Percentiles rank a stretch among this genome's conserved stretches.
Evolutionary conservation across 2,888 invertebrate genomes (phyloP).

Genomic region (Lasioglossum oenotherae): DNA sequence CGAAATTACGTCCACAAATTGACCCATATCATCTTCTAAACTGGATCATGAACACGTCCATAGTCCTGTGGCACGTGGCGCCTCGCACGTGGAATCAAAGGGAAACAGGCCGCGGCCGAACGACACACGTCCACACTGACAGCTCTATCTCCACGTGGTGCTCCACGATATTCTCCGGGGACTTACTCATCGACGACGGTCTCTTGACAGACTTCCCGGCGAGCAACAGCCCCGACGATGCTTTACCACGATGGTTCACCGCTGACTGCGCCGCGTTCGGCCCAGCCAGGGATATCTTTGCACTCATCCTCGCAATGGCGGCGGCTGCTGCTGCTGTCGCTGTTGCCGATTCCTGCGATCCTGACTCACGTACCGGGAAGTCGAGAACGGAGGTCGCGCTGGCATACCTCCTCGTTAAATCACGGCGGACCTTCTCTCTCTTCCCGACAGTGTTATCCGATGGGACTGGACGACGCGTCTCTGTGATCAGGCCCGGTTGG

Average conservation of each 20-base stretch:
- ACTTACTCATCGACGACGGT: conserved; percentile 68
- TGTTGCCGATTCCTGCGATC: conserved; percentile 64
- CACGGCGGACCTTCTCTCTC: conserved; percentile 36
- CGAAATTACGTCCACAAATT: not conserved
- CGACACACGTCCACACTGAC: conserved; percentile 10
- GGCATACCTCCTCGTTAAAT: conserved; percentile 56
- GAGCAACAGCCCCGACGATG: conserved; percentile 62
- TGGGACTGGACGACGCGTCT: not conserved
- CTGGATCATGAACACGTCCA: not conserved
- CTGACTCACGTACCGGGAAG: conserved; percentile 79
- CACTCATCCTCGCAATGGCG: conserved; percentile 74
- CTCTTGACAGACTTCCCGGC: conserved; percentile 66
- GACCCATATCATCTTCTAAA: not conserved
- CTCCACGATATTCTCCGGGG: not conserved
- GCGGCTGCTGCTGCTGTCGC: not conserved
- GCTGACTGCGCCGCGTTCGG: conserved; percentile 74
- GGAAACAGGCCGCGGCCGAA: conserved; percentile 11
- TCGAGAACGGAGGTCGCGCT: conserved; percentile 58
- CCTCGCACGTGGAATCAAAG: not conserved
- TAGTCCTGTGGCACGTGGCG: not conserved
- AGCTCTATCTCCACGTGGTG: not conserved
- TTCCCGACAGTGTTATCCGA: conserved; percentile 18
- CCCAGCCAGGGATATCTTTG: conserved; percentile 76
- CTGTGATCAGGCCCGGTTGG: not conserved
- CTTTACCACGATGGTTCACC: conserved; percentile 72